Evolutionary conservation across 2,888 invertebrate species (phyloP).

Genomic region (Metellina segmentata): DNA sequence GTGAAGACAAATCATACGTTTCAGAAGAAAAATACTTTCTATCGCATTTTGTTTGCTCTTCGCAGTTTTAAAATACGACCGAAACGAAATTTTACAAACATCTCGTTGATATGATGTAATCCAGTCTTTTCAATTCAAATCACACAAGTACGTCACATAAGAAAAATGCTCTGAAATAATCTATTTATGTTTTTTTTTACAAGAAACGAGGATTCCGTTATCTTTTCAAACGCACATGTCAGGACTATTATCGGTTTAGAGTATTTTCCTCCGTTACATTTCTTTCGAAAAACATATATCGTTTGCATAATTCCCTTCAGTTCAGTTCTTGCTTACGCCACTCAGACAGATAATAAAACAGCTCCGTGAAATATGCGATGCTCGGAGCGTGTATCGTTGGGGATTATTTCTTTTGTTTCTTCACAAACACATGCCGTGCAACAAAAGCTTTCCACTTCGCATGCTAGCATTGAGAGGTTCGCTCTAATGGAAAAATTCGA

Average conservation of each 20-base stretch:
- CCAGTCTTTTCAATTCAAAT: too few relatives aligned
- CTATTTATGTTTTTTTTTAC: too few relatives aligned
- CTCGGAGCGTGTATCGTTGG: not conserved
- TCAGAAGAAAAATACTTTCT: too few relatives aligned
- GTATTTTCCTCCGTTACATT: not conserved
- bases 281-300: not conserved
- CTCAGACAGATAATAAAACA: not conserved
- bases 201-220: not conserved
- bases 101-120: too few relatives aligned
- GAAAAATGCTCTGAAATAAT: too few relatives aligned
- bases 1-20: too few relatives aligned
- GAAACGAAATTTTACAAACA: too few relatives aligned
- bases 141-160: too few relatives aligned
- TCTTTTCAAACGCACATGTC: not conserved
- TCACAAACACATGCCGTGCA: not conserved
- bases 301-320: not conserved
- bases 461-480: not conserved
- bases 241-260: not conserved
- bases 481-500: constrained; percentile 17
- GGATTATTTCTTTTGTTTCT: not conserved
- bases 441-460: constrained; percentile 12
- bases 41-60: too few relatives aligned
- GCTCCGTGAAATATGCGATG: not conserved
- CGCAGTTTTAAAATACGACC: too few relatives aligned
- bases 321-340: not conserved